These are phyloP conservation scores for Poecilobothrus nobilitatus DNA, from an alignment of 2,888 invertebrate species.

Conservation along the genomic window DNA sequence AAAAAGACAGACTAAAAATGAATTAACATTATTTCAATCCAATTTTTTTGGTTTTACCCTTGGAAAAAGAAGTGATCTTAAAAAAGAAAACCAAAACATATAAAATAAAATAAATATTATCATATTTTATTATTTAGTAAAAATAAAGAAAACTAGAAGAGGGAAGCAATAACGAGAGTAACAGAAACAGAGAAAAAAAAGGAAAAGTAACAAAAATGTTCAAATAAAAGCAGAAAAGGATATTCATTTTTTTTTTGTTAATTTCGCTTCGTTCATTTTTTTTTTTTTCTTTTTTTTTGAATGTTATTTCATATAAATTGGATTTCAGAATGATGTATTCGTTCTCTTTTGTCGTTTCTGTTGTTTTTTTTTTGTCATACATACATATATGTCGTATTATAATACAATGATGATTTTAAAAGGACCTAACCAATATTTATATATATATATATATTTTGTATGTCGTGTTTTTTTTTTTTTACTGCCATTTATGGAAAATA, in stretches of 20 bases:
- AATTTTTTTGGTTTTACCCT: too few species aligned
- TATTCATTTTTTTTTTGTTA: not conserved
- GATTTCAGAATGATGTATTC: constrained; percentile 1
- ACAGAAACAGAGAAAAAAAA: not conserved
- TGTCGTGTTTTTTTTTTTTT: too few species aligned
- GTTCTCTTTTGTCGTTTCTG: not conserved
- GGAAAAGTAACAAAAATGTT: not conserved
- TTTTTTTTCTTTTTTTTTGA: too few species aligned
- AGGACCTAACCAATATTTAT: not conserved
- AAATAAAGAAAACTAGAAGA: not conserved
- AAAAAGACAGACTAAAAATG: too few species aligned
- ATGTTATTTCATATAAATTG: not conserved
- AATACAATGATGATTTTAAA: not conserved
- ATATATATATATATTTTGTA: too few species aligned
- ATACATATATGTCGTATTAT: not conserved
- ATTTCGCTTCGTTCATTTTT: too few species aligned
- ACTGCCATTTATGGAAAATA: not conserved
- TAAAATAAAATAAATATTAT: too few species aligned
- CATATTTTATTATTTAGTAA: too few species aligned
- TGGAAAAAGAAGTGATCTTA: too few species aligned
- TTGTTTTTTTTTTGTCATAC: not conserved
- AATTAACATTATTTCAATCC: too few species aligned
- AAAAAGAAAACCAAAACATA: too few species aligned
- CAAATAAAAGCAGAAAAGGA: not conserved
- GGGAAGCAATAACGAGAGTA: not conserved